A percentile compares a stretch with the other conserved stretches of the same genome.
These are phyloP conservation scores for Chaetodon trifasciatus DNA, from an alignment of 2,797 vertebrate genomes.

Conservation along the genomic window DNA sequence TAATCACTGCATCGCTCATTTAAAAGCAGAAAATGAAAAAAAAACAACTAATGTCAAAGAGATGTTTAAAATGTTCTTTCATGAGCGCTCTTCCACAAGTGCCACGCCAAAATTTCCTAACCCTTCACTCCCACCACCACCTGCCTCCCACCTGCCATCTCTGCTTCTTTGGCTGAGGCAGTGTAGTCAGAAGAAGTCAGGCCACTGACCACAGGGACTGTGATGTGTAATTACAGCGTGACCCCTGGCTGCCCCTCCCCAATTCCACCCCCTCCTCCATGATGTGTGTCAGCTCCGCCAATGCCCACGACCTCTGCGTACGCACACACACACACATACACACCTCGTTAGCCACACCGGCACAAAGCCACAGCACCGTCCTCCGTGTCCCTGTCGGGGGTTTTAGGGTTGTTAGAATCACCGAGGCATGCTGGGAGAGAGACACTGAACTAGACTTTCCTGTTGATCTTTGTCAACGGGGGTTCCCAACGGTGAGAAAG, in stretches of 20 bases:
- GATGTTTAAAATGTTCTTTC: not conserved
- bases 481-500: conserved; percentile 44
- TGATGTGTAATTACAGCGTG: conserved; percentile 83
- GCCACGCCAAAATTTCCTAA: not conserved
- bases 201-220: conserved; percentile 77
- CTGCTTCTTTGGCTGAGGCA: conserved; percentile 37
- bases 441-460: conserved; percentile 55
- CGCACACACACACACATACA: conserved; percentile 39
- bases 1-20: conserved; percentile 8
- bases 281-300: conserved; percentile 67
- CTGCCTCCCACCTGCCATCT: conserved; percentile 40
- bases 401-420: conserved; percentile 65
- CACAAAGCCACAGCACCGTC: conserved; percentile 52
- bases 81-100: conserved; percentile 1
- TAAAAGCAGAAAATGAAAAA: not conserved
- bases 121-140: conserved; percentile 12
- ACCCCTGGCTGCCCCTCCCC: conserved; percentile 71
- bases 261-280: conserved; percentile 43
- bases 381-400: conserved; percentile 59
- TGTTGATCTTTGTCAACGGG: conserved; percentile 69
- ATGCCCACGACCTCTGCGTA: conserved; percentile 47
- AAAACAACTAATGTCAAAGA: not conserved
- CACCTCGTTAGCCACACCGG: conserved; percentile 76
- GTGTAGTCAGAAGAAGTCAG: conserved; percentile 61
- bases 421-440: conserved; percentile 66